phyloP scores from a whole-genome alignment of 2,113 vertebrate genomes.

The Oreochromis niloticus region DNA sequence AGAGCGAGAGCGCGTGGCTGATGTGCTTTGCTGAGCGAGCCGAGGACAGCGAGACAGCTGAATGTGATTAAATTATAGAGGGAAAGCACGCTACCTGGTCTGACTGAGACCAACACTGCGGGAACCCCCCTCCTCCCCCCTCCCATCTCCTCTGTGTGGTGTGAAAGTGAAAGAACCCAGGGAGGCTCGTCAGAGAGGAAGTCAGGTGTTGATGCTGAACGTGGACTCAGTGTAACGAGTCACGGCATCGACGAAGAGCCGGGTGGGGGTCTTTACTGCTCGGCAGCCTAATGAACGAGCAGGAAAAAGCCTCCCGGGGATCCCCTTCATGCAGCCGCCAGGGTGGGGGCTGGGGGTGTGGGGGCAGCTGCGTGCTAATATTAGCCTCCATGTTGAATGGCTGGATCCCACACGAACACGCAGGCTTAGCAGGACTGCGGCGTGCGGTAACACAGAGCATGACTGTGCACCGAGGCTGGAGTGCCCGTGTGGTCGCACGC shows the following conservation, averaged over 20 bases:
- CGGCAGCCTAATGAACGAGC: slow-evolving; percentile 54
- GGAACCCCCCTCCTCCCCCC: slow-evolving; percentile 33
- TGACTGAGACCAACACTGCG: slow-evolving; percentile 52
- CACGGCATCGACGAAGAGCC: background rate
- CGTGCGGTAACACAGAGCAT: background rate
- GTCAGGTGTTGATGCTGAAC: slow-evolving; percentile 44
- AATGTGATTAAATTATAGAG: slow-evolving; percentile 77
- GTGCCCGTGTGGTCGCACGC: background rate
- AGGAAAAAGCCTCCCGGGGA: slow-evolving; percentile 52
- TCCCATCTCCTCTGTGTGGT: background rate
- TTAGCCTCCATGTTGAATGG: slow-evolving; percentile 39
- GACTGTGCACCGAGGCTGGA: slow-evolving; percentile 19
- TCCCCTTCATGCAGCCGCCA: slow-evolving; percentile 25
- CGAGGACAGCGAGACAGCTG: slow-evolving; percentile 60
- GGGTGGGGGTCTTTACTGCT: background rate
- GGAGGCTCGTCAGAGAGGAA: slow-evolving; percentile 39
- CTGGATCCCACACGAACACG: background rate
- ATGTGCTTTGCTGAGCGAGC: slow-evolving; percentile 56
- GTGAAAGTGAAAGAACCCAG: slow-evolving; percentile 19
- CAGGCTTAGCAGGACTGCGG: slow-evolving; percentile 12
- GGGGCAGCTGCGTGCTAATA: slow-evolving; percentile 15
- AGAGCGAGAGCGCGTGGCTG: background rate
- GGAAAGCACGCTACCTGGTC: slow-evolving; percentile 65
- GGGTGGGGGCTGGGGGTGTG: background rate
- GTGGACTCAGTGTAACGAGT: background rate